phyloP scores from a whole-genome alignment of 1,140 invertebrate genomes.

The Heterodera carotae region DNA sequence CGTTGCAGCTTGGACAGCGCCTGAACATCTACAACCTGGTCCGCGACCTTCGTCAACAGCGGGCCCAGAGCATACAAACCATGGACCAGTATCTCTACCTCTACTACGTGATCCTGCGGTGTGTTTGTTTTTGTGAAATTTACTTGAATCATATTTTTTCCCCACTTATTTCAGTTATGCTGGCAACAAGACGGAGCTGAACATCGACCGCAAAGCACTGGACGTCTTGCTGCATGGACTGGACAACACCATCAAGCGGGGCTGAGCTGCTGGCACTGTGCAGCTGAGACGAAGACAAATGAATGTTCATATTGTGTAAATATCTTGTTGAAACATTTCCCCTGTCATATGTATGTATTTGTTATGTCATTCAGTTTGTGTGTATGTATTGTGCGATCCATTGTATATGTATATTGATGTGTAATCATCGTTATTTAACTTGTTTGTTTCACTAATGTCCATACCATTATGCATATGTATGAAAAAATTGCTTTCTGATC shows the following conservation, averaged over 20 bases:
- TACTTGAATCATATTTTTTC: not conserved
- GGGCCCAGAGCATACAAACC: constrained; percentile 53
- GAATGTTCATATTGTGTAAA: no score
- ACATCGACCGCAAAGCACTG: not conserved
- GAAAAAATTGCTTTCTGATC: no score
- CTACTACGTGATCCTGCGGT: constrained; percentile 22
- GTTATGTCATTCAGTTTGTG: no score
- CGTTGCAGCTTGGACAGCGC: constrained; percentile 38
- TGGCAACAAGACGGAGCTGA: constrained; percentile 10
- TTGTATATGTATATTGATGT: no score
- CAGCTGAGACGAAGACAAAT: no score
- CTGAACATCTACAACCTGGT: constrained; percentile 42
- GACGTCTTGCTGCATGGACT: not conserved
- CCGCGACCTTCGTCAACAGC: constrained; percentile 44
- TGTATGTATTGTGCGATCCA: no score
- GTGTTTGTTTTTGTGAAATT: not conserved
- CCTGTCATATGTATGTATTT: no score
- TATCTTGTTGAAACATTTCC: no score
- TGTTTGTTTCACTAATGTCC: no score
- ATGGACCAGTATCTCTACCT: constrained; percentile 15
- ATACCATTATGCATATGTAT: no score
- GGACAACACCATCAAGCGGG: not conserved
- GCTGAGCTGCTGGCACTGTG: not conserved
- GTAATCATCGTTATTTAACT: no score
- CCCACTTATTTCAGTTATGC: constrained; percentile 1